A percentile compares a stretch with the other conserved stretches of the same genome.
phyloP scores from a whole-genome alignment of 2,797 vertebrate species.

The Microctenopoma steveboyesi region DNA sequence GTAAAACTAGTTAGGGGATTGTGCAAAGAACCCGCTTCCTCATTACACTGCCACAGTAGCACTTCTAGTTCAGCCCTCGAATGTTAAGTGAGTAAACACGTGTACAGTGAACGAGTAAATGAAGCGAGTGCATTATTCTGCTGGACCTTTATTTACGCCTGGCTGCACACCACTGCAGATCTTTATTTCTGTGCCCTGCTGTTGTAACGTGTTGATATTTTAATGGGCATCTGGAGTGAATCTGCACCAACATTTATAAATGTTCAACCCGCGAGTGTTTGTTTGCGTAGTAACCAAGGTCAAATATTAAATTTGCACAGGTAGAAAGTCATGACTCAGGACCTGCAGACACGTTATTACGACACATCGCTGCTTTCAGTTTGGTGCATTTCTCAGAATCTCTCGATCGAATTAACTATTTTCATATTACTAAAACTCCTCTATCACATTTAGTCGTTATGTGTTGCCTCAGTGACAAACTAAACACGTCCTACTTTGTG shows the following conservation, averaged over 20 bases:
- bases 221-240: too few species aligned
- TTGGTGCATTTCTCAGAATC: too few species aligned
- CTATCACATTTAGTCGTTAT: too few species aligned
- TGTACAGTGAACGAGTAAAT: neutral
- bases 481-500: too few species aligned
- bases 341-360: neutral
- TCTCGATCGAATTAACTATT: too few species aligned
- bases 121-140: neutral
- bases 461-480: too few species aligned
- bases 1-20: neutral
- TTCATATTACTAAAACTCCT: too few species aligned
- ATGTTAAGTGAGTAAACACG: neutral
- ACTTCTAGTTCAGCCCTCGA: neutral
- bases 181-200: neutral
- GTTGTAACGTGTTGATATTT: neutral
- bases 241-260: too few species aligned
- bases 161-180: neutral
- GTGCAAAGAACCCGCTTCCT: neutral
- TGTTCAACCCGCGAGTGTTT: too few species aligned
- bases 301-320: neutral
- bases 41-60: too few species aligned
- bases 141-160: constrained; percentile 3
- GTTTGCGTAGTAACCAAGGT: neutral
- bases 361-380: too few species aligned
- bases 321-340: neutral